Evolutionary conservation across 2,797 vertebrate genomes (phyloP), one percentile per base, ranked within the genome.

Genomic region (Enteromius trimaculatus): DNA sequence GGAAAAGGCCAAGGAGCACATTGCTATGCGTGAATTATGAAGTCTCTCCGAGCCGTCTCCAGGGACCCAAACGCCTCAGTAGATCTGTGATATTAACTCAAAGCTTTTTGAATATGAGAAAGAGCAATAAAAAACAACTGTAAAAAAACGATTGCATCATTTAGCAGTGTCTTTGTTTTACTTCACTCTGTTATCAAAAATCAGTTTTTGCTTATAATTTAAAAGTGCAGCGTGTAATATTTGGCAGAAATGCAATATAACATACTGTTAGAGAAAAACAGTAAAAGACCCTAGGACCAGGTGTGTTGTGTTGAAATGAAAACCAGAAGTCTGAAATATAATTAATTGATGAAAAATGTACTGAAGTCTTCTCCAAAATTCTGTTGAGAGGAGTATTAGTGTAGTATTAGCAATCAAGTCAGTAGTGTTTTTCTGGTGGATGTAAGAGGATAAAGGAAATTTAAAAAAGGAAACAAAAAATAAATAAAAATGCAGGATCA

Each of bases 21-120:
- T 90, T 88, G 87, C 90, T 90, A 91, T 78, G 69, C 55, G 23
- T 83, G 86, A 90, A 92, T 92, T 89, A 90, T 79, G 62, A 77
- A 80, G 68, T 88, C 86, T 72, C 82, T 82, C 77, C 3, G 83
- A 85, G 58, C 6, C 58, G 74, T 85, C 62, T 85, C 83, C 58
- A 31, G 68, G 85, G 58, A 84, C 49, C 53, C 64, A 23, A 80
- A 34, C 7, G 1, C 49, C 78, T 53, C 53, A 65, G 49, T 65
- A 88, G 19, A 83, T 88, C 60, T 84, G 87, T 81, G 84, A 29
- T 74, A 77, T 81, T 74, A 74, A 58, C 71, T n/a, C 80, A 71
- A 74, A 89, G 74, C 88, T 31, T 37, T 82, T 87, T 55, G 13
- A 55, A 19, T 19, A 29, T 7, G 21, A 23, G 14, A 66, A 84